Evolutionary conservation across 2,888 invertebrate species (phyloP), one percentile per base, ranked within the genome.

Genomic region (Chymomyza fuscimana): DNA sequence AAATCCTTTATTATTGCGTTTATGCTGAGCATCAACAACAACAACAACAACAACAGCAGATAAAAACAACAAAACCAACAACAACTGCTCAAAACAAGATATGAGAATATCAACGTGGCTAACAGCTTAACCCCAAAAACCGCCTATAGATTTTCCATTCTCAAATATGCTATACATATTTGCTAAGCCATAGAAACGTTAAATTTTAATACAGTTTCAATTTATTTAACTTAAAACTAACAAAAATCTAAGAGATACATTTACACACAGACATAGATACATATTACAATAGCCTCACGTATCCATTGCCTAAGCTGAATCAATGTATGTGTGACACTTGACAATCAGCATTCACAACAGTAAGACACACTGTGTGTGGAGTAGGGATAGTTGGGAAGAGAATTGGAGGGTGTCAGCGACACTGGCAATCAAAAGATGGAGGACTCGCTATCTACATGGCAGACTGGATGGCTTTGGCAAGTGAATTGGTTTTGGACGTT

Each of bases 201-300:
- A 62, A 83, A 81, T 86, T 88, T 88, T 75, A 83, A 83, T 88
- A 77, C 85, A 81, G 70, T 74, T 71, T 66, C 74, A 65, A 73
- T 87, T 73, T 77, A 74, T 74, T 73, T 85, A 76, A 74, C 74
- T 77, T 71, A 73, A 73, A 74, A 80, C 71, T 68, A 67, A 62
- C 51, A 74, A 77, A 73, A 75, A 46, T 12, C 25, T 5, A 58
- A 56, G 10, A 51, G 9, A 32, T 32, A 66, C 67, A 73, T n/a
- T 63, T 59, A 76, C 50, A 22, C 50, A 56, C 50, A 9, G 36
- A 61, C 59, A 66, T 65, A 73, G 65, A 59, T 63, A 70, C 32
- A 70, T 66, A 64, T 66, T 46, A 46, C 40, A 10, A 12, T 46
- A 2, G 40, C 12, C 10, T 10, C 40, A 46, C 40, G 40, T 46